phyloP scores from a whole-genome alignment of 2,888 invertebrate species.

The Ophioninae sp. region DNA sequence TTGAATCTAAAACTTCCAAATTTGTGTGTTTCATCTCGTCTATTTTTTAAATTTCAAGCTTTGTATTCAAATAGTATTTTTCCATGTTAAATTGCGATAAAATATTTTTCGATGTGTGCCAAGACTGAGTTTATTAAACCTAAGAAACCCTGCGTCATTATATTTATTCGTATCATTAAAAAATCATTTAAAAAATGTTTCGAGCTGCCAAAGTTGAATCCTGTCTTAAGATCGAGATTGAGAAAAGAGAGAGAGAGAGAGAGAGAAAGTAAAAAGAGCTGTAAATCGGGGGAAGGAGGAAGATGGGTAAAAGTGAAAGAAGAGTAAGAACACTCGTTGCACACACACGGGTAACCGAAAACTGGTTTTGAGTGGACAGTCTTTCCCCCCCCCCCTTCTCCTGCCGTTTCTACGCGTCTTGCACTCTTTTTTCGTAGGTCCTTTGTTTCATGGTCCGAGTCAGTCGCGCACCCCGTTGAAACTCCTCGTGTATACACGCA shows the following conservation, averaged over 20 bases:
- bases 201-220: no score
- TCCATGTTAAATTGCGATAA: no score
- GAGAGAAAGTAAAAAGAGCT: no score
- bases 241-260: not conserved
- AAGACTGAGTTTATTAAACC: no score
- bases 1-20: no score
- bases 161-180: no score
- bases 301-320: constrained; percentile 23
- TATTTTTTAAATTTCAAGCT: no score
- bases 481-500: not conserved
- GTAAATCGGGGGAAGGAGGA: not conserved
- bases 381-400: not conserved
- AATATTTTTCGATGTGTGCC: no score
- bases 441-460: constrained; percentile 16
- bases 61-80: no score
- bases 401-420: constrained; percentile 10
- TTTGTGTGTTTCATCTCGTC: no score
- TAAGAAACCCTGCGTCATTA: no score
- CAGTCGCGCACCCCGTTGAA: not conserved
- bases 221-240: not conserved
- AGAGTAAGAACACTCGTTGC: constrained; percentile 30
- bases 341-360: constrained; percentile 56
- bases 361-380: constrained; percentile 55
- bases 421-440: constrained; percentile 17
- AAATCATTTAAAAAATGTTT: no score